A percentile compares a stretch with the other conserved stretches of the same genome.
Conservation (phyloP, 2,797 vertebrate genomes). For the Manis javanica region DNA sequence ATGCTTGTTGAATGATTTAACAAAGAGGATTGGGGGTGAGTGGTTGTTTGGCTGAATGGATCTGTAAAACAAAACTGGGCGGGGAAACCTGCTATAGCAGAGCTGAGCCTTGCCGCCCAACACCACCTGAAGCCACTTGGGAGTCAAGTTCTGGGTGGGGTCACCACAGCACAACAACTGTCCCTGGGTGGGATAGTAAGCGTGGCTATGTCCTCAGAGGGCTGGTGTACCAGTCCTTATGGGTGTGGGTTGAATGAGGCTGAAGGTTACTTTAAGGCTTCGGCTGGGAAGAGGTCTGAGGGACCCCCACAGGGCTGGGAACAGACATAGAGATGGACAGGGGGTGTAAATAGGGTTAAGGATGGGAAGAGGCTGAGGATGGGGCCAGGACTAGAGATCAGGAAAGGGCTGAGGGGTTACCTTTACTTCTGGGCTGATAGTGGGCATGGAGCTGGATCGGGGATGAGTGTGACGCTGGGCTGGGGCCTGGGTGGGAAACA, state of each 20-base stretch:
- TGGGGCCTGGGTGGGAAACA: neutral
- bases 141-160: rapidly evolving
- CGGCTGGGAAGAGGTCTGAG: neutral
- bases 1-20: neutral
- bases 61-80: neutral
- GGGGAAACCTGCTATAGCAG: neutral
- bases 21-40: neutral
- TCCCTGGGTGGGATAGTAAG: neutral
- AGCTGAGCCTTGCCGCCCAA: rapidly evolving
- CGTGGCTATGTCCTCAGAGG: neutral
- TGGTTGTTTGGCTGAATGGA: neutral
- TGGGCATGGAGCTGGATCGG: neutral
- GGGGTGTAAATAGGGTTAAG: neutral
- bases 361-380: neutral
- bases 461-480: neutral
- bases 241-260: neutral
- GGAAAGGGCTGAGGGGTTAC: too few species aligned
- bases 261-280: neutral
- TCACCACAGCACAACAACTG: neutral
- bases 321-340: neutral
- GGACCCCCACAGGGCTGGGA: neutral
- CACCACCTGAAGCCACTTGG: neutral
- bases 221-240: neutral
- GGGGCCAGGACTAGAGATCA: neutral
- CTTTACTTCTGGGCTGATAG: neutral